These are phyloP conservation scores for Drosophila aldrichi DNA, from an alignment of 2,888 invertebrate species.

Conservation along the genomic window DNA sequence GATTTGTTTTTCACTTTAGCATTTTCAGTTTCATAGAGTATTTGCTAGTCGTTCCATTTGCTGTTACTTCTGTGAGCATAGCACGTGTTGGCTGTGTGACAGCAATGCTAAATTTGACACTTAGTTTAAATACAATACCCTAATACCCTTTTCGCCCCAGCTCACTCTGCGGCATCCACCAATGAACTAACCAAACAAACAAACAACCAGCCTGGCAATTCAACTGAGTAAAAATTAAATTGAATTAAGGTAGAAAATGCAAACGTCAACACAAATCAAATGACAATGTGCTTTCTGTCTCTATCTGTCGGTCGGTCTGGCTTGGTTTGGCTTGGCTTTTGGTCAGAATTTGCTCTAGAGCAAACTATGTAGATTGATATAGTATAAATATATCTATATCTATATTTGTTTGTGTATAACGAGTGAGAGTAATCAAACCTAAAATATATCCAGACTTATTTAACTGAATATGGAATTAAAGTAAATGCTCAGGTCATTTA, in stretches of 20 bases:
- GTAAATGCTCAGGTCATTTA: neutral
- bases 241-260: slow-evolving; percentile 73
- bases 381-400: neutral
- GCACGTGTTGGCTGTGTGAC: slow-evolving; percentile 72
- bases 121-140: slow-evolving; percentile 59
- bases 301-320: slow-evolving; percentile 15
- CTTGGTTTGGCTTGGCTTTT: neutral
- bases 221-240: slow-evolving; percentile 55
- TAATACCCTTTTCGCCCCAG: slow-evolving; percentile 29
- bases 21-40: neutral
- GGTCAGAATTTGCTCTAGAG: slow-evolving; percentile 30
- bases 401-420: neutral
- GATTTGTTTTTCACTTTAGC: neutral
- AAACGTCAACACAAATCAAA: slow-evolving; percentile 78
- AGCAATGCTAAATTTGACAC: slow-evolving; percentile 75
- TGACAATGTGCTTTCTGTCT: slow-evolving; percentile 59
- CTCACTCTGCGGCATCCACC: slow-evolving; percentile 24
- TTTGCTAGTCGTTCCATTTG: neutral
- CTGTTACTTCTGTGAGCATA: neutral
- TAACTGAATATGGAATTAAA: neutral
- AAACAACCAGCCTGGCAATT: slow-evolving; percentile 3
- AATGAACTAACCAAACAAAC: slow-evolving; percentile 27
- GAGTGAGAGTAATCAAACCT: slow-evolving; percentile 4
- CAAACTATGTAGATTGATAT: slow-evolving; percentile 25
- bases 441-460: neutral